Evolutionary conservation across 2,888 invertebrate species (phyloP), one percentile per base, ranked within the genome.

Genomic region (Zelleria hepariella): DNA sequence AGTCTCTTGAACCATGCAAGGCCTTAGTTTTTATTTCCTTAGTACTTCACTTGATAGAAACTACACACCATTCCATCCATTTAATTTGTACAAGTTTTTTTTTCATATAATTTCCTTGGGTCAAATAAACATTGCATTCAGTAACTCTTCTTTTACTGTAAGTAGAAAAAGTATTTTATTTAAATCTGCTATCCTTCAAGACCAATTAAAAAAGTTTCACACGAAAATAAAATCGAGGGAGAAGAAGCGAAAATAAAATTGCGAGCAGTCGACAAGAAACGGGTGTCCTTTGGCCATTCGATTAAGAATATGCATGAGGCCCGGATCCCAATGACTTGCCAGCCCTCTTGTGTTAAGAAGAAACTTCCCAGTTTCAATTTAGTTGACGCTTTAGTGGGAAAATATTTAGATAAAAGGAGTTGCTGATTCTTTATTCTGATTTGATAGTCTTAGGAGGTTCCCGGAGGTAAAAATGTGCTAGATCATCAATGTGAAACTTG

Each of bases 241-340:
- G 61, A 57, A 59, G 51, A 32, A 62, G 62, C 61, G 58, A 62
- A 64, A 64, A 65, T 62, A 62, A 60, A 63, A 62, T 65, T 59
- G 59, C 58, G 59, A 62, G 65, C 62, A 59, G 62, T 62, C 64
- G 65, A 70, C n/a, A 69, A 72, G 68, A 70, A 65, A 67, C 66
- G 65, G 66, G 66, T 42, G 15, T 69, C 67, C 68, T 67, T 71
- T 67, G 69, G 68, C 70, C 68, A 70, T 75, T 73, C 66, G 68
- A 63, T 74, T 75, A 77, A 72, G 79, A 78, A 77, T 80, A 80
- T 80, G 77, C 77, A 80, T 77, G 78, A 75, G 72, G 67, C 62
- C 62, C 51, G 72, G 73, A 73, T 71, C 73, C 67, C 69, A 71
- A 74, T 73, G 72, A 72, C 69, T 72, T 68, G n/a, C 62, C 63